These are phyloP conservation scores for Euzetes globulus DNA, from an alignment of 2,888 invertebrate species.

Conservation along the genomic window DNA sequence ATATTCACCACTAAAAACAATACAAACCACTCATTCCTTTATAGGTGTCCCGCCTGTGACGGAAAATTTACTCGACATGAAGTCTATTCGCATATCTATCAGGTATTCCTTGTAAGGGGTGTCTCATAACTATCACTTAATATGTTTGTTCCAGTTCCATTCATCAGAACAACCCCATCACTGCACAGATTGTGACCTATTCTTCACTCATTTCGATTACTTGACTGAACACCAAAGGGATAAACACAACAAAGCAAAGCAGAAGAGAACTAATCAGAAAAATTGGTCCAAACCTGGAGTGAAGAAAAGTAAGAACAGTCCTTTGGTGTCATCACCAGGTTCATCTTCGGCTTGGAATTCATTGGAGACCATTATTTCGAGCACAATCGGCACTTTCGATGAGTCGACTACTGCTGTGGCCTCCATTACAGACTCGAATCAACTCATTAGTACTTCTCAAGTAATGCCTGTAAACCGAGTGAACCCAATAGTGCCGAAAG, in stretches of 20 bases:
- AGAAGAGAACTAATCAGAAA: neutral
- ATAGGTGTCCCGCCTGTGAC: constrained; percentile 11
- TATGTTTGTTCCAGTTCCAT: no score
- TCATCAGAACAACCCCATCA: constrained; percentile 22
- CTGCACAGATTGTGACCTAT: constrained; percentile 33
- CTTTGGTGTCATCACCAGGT: neutral
- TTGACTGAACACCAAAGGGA: constrained; percentile 28
- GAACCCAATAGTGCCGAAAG: neutral
- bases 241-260: constrained; percentile 10
- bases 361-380: constrained; percentile 1
- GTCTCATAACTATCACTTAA: no score
- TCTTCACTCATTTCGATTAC: constrained; percentile 31
- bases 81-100: neutral
- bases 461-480: neutral
- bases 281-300: neutral
- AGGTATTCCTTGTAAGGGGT: no score
- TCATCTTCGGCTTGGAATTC: constrained; percentile 4
- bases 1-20: constrained; percentile 2
- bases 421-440: neutral
- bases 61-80: neutral
- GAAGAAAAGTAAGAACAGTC: constrained; percentile 6
- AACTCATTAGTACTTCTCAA: neutral
- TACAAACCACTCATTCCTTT: constrained; percentile 2
- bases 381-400: neutral
- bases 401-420: neutral